Conservation (phyloP, 2,888 invertebrate species). For the Eledona agricola region DNA sequence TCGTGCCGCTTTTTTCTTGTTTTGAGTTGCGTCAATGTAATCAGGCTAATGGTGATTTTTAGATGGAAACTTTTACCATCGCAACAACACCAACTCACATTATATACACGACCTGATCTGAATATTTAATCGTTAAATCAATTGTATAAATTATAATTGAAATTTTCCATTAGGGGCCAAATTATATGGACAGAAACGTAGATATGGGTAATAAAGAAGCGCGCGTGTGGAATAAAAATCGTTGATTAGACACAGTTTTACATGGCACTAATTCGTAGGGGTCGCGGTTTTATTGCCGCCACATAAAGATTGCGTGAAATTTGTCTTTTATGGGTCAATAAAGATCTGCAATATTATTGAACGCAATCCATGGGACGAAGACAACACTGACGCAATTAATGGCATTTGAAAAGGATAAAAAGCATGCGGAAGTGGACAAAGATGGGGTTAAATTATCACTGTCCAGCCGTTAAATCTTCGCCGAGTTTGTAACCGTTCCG, state of each 20-base stretch:
- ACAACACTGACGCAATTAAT: slow-evolving; percentile 56
- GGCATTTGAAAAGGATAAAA: slow-evolving; percentile 54
- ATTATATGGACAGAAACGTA: slow-evolving; percentile 35
- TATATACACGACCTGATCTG: too few species aligned
- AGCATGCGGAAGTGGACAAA: slow-evolving; percentile 48
- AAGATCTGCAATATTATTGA: slow-evolving; percentile 55
- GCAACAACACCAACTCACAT: too few species aligned
- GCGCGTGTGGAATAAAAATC: slow-evolving; percentile 29
- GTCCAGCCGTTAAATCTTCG: slow-evolving; percentile 52
- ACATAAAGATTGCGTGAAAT: slow-evolving; percentile 50
- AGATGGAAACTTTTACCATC: slow-evolving; percentile 5
- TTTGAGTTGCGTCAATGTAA: slow-evolving; percentile 24
- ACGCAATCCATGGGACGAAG: slow-evolving; percentile 49
- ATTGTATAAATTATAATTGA: too few species aligned
- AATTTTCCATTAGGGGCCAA: slow-evolving; percentile 28
- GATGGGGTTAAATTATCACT: slow-evolving; percentile 54
- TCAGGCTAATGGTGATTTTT: slow-evolving; percentile 31
- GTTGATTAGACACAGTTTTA: slow-evolving; percentile 33
- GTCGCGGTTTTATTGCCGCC: slow-evolving; percentile 41
- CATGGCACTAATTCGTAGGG: slow-evolving; percentile 27
- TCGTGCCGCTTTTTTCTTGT: slow-evolving; percentile 18
- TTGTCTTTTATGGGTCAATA: slow-evolving; percentile 53
- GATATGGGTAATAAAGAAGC: slow-evolving; percentile 32
- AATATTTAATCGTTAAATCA: too few species aligned
- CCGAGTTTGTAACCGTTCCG: slow-evolving; percentile 16